These are phyloP conservation scores for Tamias sibiricus DNA, from an alignment of 2,113 vertebrate species.

Conservation along the genomic window DNA sequence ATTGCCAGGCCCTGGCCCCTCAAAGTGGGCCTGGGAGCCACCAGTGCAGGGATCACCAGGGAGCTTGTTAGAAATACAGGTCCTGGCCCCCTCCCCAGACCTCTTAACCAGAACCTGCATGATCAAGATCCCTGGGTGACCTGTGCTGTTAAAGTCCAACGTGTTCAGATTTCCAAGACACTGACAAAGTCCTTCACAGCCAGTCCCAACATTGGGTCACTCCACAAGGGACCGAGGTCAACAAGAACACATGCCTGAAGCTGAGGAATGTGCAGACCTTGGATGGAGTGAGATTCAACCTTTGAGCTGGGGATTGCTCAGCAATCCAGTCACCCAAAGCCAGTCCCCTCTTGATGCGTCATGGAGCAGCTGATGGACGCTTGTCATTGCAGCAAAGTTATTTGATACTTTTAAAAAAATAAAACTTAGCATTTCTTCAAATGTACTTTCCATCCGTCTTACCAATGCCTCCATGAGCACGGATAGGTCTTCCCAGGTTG, in stretches of 20 bases:
- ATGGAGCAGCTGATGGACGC: not conserved
- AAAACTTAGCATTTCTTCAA: not conserved
- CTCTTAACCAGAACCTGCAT: not conserved
- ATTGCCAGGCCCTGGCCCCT: not conserved
- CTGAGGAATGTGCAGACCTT: not conserved
- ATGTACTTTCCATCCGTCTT: not conserved
- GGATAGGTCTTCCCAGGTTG: not conserved
- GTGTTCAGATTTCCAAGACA: no score
- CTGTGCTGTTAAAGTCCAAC: not conserved
- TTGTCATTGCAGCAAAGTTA: not conserved
- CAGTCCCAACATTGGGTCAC: not conserved
- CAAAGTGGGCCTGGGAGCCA: no score
- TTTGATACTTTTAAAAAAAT: not conserved
- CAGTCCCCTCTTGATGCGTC: not conserved
- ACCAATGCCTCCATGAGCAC: not conserved
- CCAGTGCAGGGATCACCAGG: not conserved
- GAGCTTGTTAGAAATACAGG: not conserved
- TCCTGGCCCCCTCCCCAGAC: not conserved
- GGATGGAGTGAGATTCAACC: not conserved
- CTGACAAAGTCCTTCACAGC: not conserved
- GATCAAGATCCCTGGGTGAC: not conserved
- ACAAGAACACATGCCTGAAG: not conserved
- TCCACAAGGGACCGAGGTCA: not conserved
- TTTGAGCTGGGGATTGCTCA: not conserved
- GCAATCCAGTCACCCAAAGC: not conserved